phyloP scores from a whole-genome alignment of 2,797 vertebrate species.

The Sylvia borin region DNA sequence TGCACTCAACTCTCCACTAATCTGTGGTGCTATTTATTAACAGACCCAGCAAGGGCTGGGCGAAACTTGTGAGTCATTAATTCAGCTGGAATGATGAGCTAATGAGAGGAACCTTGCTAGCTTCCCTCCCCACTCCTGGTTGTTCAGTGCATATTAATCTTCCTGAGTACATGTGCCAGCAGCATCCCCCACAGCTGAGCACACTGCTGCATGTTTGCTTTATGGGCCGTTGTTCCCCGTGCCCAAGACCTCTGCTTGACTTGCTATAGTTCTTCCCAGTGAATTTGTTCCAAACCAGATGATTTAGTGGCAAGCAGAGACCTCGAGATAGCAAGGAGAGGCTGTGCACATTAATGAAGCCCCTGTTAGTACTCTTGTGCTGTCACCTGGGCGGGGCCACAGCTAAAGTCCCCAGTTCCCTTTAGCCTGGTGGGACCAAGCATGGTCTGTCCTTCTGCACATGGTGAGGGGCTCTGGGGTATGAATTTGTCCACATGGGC shows the following conservation, averaged over 20 bases:
- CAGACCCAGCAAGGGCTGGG: background rate
- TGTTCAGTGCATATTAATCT: conserved; percentile 65
- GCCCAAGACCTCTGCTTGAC: conserved; percentile 47
- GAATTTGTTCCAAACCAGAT: conserved; percentile 43
- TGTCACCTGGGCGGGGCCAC: background rate
- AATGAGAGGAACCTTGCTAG: conserved; percentile 72
- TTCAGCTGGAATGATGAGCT: conserved; percentile 73
- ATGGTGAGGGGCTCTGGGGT: background rate
- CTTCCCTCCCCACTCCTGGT: conserved; percentile 7
- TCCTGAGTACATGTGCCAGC: background rate
- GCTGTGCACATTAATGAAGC: background rate
- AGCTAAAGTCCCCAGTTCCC: background rate
- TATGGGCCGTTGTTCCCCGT: background rate
- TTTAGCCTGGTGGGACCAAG: background rate
- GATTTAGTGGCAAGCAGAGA: conserved; percentile 7
- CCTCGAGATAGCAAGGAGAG: conserved; percentile 22
- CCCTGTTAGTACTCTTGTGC: background rate
- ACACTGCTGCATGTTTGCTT: conserved; percentile 47
- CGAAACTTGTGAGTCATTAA: conserved; percentile 62
- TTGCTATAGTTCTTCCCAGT: conserved; percentile 42
- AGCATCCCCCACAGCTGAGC: conserved; percentile 43
- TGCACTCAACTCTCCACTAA: background rate
- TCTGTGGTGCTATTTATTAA: background rate
- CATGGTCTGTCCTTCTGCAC: fast-evolving
- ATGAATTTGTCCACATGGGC: background rate